Evolutionary conservation across 2,888 invertebrate genomes (phyloP), one percentile per base, ranked within the genome.

Genomic region (Platerodrilus igneus): DNA sequence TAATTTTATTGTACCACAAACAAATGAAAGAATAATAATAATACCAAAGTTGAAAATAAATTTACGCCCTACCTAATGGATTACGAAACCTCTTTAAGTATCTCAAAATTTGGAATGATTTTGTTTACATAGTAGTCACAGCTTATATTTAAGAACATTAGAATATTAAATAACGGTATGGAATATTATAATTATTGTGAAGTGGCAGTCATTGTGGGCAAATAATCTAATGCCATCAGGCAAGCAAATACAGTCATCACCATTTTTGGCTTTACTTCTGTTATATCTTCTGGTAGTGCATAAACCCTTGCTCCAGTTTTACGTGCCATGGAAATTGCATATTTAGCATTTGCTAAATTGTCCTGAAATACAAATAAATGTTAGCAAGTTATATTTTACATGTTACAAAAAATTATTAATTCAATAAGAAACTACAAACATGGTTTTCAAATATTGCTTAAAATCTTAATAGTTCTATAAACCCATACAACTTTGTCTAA

Each of bases 221-320:
- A 81, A 71, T 93, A 94, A 74, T 95, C 96, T 61, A 91, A 79
- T 16, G 93, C 92, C 97, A 99, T 99, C 60, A 99, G 79, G 67
- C 97, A 97, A 16, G 99, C 97, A 73, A 99, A 99, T 53, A 99
- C 90, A 3, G 99, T 99, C 96, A 99, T 94, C 42, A 99, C 90
- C 95, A 99, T 93, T 73, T 96, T 99, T 39, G 86, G 90, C 68
- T 97, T 97, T 13, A 94, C 85, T 74, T 99, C 96, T 20, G 94
- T 89, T 62, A 99, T 96, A 73, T 99, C 97, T 69, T 99, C 97
- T 9, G 97, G 97, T 43, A 99, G 75, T 4, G 99, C 99, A 71
- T 99, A 99, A 10, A 99, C 94, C 43, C 94, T 81, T 31, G 96
- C 97, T 49, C 99, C 99, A 60, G 91, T 90, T 62, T 96, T 96